Conservation (phyloP, 2,888 invertebrate species). For the Melanargia galathea region DNA sequence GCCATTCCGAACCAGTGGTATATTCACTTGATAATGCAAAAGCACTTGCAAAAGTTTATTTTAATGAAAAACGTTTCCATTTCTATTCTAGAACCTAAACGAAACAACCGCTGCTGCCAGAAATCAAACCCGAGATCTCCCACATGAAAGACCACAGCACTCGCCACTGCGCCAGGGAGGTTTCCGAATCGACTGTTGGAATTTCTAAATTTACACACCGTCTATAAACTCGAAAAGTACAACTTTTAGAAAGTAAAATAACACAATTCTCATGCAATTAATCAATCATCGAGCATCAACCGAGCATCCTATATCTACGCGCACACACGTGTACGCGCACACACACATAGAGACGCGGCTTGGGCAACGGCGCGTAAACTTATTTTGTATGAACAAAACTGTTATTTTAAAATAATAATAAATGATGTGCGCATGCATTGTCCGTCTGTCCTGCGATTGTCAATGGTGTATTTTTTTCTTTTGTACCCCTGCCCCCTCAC, state of each 20-base stretch:
- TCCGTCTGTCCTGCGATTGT: conserved; percentile 61
- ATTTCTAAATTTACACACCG: conserved; percentile 38
- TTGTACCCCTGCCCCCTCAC: too few species aligned
- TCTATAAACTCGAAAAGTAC: conserved; percentile 45
- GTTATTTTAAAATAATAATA: conserved; percentile 82
- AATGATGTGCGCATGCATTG: conserved; percentile 69
- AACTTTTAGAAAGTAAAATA: conserved; percentile 61
- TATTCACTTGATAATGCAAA: too few species aligned
- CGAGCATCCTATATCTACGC: conserved; percentile 66
- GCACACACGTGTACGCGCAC: conserved; percentile 30
- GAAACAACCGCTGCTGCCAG: too few species aligned
- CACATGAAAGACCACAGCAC: too few species aligned
- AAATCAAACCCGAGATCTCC: too few species aligned
- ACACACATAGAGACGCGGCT: conserved; percentile 33
- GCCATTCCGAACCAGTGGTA: too few species aligned
- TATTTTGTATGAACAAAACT: conserved; percentile 81
- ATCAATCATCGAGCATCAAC: conserved; percentile 68
- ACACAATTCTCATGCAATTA: conserved; percentile 51
- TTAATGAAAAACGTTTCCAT: too few species aligned
- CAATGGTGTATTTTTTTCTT: conserved; percentile 64
- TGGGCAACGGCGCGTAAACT: conserved; percentile 71
- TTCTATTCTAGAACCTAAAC: too few species aligned
- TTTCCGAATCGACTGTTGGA: not conserved
- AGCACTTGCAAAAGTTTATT: too few species aligned
- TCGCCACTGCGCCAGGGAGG: too few species aligned